Evolutionary conservation across 2,797 vertebrate species (phyloP).

Genomic region (Xerus rutilus): DNA sequence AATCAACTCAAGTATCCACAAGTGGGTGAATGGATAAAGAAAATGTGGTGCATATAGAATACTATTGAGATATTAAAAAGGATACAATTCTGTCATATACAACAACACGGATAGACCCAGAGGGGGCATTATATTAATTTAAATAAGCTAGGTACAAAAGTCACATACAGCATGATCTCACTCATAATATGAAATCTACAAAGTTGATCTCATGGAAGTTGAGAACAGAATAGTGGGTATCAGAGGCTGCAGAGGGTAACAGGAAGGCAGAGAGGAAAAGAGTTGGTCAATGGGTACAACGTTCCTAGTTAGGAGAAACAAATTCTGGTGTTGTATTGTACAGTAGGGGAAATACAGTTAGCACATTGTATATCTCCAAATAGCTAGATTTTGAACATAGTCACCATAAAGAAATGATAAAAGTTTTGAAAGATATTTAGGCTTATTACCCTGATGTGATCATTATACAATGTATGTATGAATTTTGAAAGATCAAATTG

Average conservation of each 20-base stretch:
- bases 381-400: not conserved
- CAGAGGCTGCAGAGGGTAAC: no score
- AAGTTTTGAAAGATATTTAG: not conserved
- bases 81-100: not conserved
- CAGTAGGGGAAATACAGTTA: not conserved
- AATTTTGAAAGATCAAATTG: not conserved
- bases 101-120: not conserved
- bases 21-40: not conserved
- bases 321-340: not conserved
- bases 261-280: no score
- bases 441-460: not conserved
- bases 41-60: not conserved
- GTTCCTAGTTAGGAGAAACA: no score
- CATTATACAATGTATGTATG: not conserved
- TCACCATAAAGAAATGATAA: not conserved
- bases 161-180: not conserved
- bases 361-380: not conserved
- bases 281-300: no score
- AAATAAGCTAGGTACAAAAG: not conserved
- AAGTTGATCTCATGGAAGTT: not conserved
- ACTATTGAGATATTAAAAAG: not conserved
- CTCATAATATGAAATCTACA: not conserved
- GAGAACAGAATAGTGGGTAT: no score
- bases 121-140: not conserved
- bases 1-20: not conserved